Conservation (phyloP, 2,888 invertebrate species). For the Yponomeuta malinellus region DNA sequence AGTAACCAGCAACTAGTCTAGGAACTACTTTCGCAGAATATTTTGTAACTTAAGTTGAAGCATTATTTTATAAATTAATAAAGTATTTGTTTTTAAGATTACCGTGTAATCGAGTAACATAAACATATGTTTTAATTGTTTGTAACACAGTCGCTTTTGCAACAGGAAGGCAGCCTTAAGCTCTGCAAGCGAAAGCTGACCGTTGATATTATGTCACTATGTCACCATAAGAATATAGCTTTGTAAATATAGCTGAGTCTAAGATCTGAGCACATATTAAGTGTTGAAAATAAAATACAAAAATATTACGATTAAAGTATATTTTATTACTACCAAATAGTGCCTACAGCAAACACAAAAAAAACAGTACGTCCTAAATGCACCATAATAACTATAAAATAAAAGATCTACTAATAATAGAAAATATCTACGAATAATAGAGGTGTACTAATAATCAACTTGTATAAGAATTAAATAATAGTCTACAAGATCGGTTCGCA, state of each 20-base stretch:
- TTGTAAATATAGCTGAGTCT: constrained; percentile 51
- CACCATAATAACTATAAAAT: too few species aligned
- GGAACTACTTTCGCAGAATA: constrained; percentile 48
- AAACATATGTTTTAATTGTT: constrained; percentile 22
- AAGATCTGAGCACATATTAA: constrained; percentile 30
- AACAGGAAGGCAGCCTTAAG: constrained; percentile 32
- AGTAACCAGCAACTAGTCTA: constrained; percentile 66
- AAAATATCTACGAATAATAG: too few species aligned
- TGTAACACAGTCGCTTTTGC: constrained; percentile 57
- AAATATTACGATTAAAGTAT: constrained; percentile 27
- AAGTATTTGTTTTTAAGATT: constrained; percentile 19
- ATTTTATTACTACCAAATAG: constrained; percentile 18
- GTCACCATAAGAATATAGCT: constrained; percentile 43
- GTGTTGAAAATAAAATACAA: constrained; percentile 39
- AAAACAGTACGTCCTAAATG: too few species aligned
- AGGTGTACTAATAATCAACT: background rate
- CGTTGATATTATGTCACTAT: constrained; percentile 37
- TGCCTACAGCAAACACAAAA: too few species aligned
- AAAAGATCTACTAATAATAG: too few species aligned
- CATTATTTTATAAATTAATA: constrained; percentile 30
- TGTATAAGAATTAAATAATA: background rate
- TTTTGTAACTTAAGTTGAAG: constrained; percentile 28
- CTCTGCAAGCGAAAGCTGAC: constrained; percentile 35
- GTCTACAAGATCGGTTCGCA: constrained; percentile 41
- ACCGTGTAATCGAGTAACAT: constrained; percentile 14